Base-by-base conservation (phyloP, 2,797 vertebrate genomes). In the Gymnodraco acuticeps region DNA sequence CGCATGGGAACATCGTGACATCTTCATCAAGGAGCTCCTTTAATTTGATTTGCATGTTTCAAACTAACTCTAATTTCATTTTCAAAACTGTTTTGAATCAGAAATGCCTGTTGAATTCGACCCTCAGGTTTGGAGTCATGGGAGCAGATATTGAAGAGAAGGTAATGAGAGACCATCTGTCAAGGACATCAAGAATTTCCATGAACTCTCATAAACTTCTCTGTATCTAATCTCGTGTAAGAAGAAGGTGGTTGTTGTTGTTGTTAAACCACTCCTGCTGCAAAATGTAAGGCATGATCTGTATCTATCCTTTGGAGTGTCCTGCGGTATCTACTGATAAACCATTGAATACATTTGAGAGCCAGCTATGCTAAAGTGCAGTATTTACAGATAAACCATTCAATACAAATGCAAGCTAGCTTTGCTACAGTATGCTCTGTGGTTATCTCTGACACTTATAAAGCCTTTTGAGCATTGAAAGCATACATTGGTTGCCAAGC, bases 11-110 rank as follows among this genome's bases (percentile, higher is more conserved):
- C 64, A 19, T 2, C 55, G 55, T 54, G 84, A 86, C 80, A 52
- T 89, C 87, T 81, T 63, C 12, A 78, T 85, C 73, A 45, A 70
- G 61, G 15, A 56, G 55, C 61, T 68, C 42, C 52, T 76, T 20
- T 48, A 15, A 78, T 82, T 63, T 16, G 60, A 88, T 78, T 62
- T 38, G 33, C 70, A 59, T 16, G 43, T 78, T 87, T 85, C 69
- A 81, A 86, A 84, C 43, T 17, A 75, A 56, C 70, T 64, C 67
- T 82, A 77, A 84, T 88, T 87, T 0, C 27, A 85, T 85, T 75
- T 77, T 59, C 68, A 50, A 3, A 31, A 42, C 67, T 14, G 54
- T 56, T 78, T 66, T 47, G 41, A 67, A 75, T 74, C 50, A 64
- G 55, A 70, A 64, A 70, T 52, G 52, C 16, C 14, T 43, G 58